Percentiles rank a stretch among this genome's conserved stretches.
phyloP scores from a whole-genome alignment of 2,888 invertebrate genomes.

The Drosophila pseudotakahashii region DNA sequence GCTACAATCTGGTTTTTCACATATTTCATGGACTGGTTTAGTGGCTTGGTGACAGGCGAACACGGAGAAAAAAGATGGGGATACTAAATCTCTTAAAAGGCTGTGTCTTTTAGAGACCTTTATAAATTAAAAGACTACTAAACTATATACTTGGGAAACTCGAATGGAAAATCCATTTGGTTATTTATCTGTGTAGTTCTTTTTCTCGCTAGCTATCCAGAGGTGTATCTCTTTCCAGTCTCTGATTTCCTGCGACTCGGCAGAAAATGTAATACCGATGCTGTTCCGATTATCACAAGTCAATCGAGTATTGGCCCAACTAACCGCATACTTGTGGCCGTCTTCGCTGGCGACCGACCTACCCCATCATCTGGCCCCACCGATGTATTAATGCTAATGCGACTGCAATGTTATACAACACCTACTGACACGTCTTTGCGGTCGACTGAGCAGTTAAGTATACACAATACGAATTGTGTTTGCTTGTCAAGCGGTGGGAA shows the following conservation, averaged over 20 bases:
- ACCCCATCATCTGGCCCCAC: neutral
- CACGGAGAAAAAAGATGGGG: too few species aligned
- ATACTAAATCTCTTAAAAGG: too few species aligned
- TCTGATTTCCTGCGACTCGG: conserved; percentile 20
- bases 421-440: conserved; percentile 60
- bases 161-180: too few species aligned
- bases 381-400: conserved; percentile 20
- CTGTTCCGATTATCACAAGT: conserved; percentile 56
- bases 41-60: neutral
- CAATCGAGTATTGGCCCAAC: conserved; percentile 47
- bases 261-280: conserved; percentile 28
- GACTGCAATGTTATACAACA: conserved; percentile 59
- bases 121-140: too few species aligned
- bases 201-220: neutral
- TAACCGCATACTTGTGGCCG: conserved; percentile 64
- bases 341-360: conserved; percentile 1
- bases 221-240: neutral
- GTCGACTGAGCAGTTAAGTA: conserved; percentile 51
- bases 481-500: conserved; percentile 29
- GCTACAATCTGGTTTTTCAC: conserved; percentile 14
- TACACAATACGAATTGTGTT: conserved; percentile 27
- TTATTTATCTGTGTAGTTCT: neutral
- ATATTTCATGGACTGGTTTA: conserved; percentile 13
- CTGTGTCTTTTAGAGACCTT: too few species aligned
- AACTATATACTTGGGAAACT: too few species aligned